Evolutionary conservation across 2,888 invertebrate genomes (phyloP), one percentile per base, ranked within the genome.

Genomic region (Scrobipalpa costella): DNA sequence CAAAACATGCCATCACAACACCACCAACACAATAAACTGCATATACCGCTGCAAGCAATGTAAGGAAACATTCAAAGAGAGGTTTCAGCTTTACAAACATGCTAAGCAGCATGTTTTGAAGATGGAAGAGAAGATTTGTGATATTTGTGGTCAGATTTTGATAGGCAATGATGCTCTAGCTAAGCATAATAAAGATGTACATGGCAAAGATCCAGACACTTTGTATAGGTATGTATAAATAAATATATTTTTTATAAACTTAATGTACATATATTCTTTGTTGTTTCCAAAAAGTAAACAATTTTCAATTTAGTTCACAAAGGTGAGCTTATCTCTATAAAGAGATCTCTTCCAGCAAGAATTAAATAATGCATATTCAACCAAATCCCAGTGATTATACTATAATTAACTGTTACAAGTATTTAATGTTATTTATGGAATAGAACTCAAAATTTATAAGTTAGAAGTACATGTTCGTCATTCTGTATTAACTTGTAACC

Each of bases 1-100:
- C 19, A 86, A 80, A 68, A 75, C 71, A 1, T 89, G 88, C 64
- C 77, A 80, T 61, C 72, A 73, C 0, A 87, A 89, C 61, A 83
- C 80, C 52, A 78, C 80, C 57, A 71, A 74, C 1, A 71, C 82
- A 62, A 86, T 86, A 0, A n/a, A n/a, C n/a, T 84, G 79, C 60
- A 72, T 78, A 3, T 90, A 87, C 67, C 77, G 85, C 7, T 92
- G 92, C 70, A 90, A 86, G 63, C 83, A 86, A 69, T 92, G 92
- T 65, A 83, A 84, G 0, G 75, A 81, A 7, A 78, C 77, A 0
- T 92, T 88, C 50, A 83, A 78, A 69, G 85, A 89, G 36, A 73
- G 87, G 64, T 82, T 84, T 47, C 78, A 80, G 15, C 63, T 92
- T 1, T 91, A 86, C 63, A 80, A 77, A 47, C 92, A 92, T 77